A percentile compares a stretch with the other conserved stretches of the same genome.
Conservation (phyloP, 1,140 invertebrate genomes). For the Eumaeus atala region DNA sequence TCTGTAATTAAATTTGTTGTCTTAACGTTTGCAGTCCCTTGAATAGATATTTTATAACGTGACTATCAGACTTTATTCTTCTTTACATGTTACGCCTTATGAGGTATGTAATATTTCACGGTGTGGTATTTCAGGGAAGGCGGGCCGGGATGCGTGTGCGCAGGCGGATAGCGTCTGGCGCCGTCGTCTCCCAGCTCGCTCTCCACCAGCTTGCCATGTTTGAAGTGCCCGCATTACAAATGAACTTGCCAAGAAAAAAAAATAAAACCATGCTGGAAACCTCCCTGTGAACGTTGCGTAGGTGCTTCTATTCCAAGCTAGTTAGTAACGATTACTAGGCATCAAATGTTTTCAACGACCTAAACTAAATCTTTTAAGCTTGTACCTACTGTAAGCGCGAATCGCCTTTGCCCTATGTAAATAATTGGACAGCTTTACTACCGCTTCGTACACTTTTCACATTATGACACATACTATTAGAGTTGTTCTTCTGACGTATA, state of each 20-base stretch:
- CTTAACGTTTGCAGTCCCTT: no score
- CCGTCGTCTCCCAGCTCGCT: conserved; percentile 48
- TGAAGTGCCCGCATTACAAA: conserved; percentile 30
- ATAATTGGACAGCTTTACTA: conserved; percentile 49
- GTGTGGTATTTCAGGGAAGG: conserved; percentile 41
- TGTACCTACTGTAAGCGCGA: conserved; percentile 32
- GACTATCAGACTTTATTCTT: no score
- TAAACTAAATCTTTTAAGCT: conserved; percentile 39
- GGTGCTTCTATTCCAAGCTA: conserved; percentile 37
- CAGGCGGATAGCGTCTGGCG: conserved; percentile 44
- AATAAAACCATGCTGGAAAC: conserved; percentile 13
- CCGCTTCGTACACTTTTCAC: conserved; percentile 56
- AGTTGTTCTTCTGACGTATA: conserved; percentile 35
- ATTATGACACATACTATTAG: conserved; percentile 51
- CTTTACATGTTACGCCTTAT: no score
- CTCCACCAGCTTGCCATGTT: conserved; percentile 58
- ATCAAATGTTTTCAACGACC: conserved; percentile 25
- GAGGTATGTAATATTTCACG: not conserved
- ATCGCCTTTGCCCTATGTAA: conserved; percentile 35
- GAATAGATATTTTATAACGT: no score
- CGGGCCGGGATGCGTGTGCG: conserved; percentile 36
- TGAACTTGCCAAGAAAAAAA: conserved; percentile 18
- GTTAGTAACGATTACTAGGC: conserved; percentile 32
- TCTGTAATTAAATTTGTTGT: no score
- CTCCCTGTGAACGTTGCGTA: conserved; percentile 31